Evolutionary conservation across 2,797 vertebrate species (phyloP).

Genomic region (Intellagama lesueurii): DNA sequence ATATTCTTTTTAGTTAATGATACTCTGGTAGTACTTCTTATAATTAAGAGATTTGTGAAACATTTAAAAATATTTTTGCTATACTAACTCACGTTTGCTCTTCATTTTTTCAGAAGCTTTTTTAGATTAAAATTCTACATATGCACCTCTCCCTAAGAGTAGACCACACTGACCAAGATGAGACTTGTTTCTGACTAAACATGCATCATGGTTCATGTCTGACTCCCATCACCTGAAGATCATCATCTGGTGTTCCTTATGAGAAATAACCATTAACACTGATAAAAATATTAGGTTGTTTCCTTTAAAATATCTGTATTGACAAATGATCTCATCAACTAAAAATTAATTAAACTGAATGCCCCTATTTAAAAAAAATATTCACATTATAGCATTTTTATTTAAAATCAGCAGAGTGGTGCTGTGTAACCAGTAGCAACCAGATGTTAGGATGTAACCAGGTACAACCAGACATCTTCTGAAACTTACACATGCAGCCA

Average conservation of each 20-base stretch:
- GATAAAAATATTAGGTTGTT: background rate
- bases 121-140: background rate
- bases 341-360: constrained; percentile 35
- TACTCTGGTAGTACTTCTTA: background rate
- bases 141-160: background rate
- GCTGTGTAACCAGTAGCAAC: constrained; percentile 67
- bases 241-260: background rate
- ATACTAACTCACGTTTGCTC: background rate
- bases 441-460: constrained; percentile 26
- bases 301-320: constrained; percentile 30
- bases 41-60: background rate
- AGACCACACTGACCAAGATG: background rate
- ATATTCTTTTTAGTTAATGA: background rate
- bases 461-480: constrained; percentile 28
- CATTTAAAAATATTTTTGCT: too few relatives aligned
- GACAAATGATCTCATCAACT: constrained; percentile 47
- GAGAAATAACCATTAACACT: background rate
- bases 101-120: background rate
- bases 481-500: constrained; percentile 19
- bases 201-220: background rate
- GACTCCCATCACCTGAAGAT: background rate
- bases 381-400: constrained; percentile 12
- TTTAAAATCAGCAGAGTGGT: constrained; percentile 44
- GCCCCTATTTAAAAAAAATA: constrained; percentile 26
- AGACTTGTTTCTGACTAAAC: background rate